Conservation (phyloP, 2,888 invertebrate genomes). For the Lasioglossum marginatum region DNA sequence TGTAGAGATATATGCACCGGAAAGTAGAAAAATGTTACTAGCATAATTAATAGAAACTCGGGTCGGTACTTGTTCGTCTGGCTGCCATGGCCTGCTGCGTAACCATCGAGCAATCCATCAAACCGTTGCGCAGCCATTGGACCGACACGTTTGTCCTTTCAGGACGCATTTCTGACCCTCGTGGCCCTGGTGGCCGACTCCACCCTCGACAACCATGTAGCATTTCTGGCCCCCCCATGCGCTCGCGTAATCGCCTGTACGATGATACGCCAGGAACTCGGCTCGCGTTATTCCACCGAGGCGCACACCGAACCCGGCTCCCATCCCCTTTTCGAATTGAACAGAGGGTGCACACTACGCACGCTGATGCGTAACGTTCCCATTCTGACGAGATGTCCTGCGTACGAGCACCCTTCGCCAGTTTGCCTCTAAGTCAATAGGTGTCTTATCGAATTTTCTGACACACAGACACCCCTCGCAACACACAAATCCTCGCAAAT, state of each 20-base stretch:
- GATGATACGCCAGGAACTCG: slow-evolving; percentile 69
- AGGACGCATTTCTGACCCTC: slow-evolving; percentile 65
- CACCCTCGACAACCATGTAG: slow-evolving; percentile 58
- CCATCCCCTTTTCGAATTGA: slow-evolving; percentile 34
- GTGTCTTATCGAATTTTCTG: slow-evolving; percentile 10
- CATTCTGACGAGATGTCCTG: neutral
- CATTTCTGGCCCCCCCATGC: slow-evolving; percentile 41
- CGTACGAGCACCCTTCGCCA: neutral
- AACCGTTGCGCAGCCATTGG: slow-evolving; percentile 23
- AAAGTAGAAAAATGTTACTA: too few species aligned
- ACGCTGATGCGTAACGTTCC: slow-evolving; percentile 58
- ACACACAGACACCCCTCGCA: neutral
- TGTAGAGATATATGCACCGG: neutral
- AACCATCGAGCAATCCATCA: slow-evolving; percentile 34
- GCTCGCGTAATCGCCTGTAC: slow-evolving; percentile 68
- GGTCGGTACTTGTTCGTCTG: slow-evolving; percentile 9
- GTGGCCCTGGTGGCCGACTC: slow-evolving; percentile 25
- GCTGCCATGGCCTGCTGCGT: neutral
- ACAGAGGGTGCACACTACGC: slow-evolving; percentile 16
- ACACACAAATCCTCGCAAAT: neutral
- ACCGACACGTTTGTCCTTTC: slow-evolving; percentile 57
- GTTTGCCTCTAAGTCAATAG: slow-evolving; percentile 6
- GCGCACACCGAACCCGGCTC: slow-evolving; percentile 47
- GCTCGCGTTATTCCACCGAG: slow-evolving; percentile 60
- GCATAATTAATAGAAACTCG: slow-evolving; percentile 12